Percentiles rank a stretch among this genome's conserved stretches.
These are phyloP conservation scores for Endotricha flammealis DNA, from an alignment of 2,888 invertebrate species.

Conservation along the genomic window DNA sequence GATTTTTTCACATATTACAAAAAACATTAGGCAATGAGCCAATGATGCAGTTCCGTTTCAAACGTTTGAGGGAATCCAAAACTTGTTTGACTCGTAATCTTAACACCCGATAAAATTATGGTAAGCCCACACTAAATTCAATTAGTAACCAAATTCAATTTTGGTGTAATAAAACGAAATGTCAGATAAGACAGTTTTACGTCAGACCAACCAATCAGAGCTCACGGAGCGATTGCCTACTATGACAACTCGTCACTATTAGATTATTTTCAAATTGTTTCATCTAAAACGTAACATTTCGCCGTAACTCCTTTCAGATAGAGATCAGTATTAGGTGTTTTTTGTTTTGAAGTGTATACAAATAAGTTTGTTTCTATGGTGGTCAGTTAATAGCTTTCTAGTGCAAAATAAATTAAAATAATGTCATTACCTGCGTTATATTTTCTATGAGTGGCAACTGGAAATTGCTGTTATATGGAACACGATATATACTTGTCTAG, in stretches of 20 bases:
- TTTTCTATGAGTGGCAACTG: too few species aligned
- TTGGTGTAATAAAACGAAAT: conserved; percentile 30
- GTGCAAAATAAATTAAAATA: conserved; percentile 2
- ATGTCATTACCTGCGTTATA: not conserved
- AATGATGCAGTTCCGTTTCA: not conserved
- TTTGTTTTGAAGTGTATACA: not conserved
- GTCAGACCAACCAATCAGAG: conserved; percentile 27
- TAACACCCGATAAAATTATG: conserved; percentile 24
- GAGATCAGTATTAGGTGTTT: not conserved
- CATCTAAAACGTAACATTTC: not conserved
- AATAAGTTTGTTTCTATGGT: not conserved
- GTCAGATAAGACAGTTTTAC: conserved; percentile 27
- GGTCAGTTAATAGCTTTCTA: conserved; percentile 1
- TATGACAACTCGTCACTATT: conserved; percentile 15
- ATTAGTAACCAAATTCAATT: conserved; percentile 29
- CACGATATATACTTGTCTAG: too few species aligned
- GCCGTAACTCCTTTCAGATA: not conserved
- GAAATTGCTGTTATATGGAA: too few species aligned
- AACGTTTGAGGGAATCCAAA: not conserved
- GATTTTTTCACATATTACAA: too few species aligned
- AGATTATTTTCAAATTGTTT: too few species aligned
- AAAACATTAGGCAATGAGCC: too few species aligned
- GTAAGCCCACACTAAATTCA: conserved; percentile 26
- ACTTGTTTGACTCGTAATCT: conserved; percentile 16
- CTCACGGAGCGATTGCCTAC: conserved; percentile 3